Evolutionary conservation across 2,888 invertebrate genomes (phyloP), one percentile per base, ranked within the genome.

Genomic region (Laothoe populi): DNA sequence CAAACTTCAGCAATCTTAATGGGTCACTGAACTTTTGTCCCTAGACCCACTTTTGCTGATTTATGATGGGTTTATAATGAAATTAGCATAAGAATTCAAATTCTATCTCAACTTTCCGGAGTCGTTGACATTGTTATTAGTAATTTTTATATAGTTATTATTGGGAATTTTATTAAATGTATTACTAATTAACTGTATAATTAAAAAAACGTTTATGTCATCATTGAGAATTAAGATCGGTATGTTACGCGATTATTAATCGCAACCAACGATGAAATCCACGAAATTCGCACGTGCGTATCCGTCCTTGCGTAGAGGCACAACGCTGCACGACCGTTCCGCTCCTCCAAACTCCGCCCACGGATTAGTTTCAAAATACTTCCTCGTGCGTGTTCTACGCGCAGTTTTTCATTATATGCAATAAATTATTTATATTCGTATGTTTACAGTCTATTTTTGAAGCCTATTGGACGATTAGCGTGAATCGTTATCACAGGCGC

Each of bases 301-400:
- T 46, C 24, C 68, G 44, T 70, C 85, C 83, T 86, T 73, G 74
- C 63, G 49, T 68, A 61, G 70, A 75, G 71, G 73, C 71, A 77
- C 73, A 74, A 66, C 73, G 73, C 69, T 82, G 82, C 82, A 83
- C 81, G 78, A 70, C 72, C 84, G 83, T 83, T 83, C 81, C 82
- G 83, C 82, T 83, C 74, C 73, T 78, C 79, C 78, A 78, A 78
- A 74, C 83, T 73, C 79, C 84, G 81, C 89, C 87, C 77, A 87
- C 86, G 71, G 75, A 82, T 81, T 81, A 73, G 73, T 75, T 77
- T 67, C 71, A 71, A 75, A 73, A 82, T 74, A 84, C 85, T 89
- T 89, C 89, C 89, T 88, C 70, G 79, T 87, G 77, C 71, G 71
- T 74, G 72, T 71, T 77, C 73, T 75, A 81, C 70, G 69, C 71